Conservation (phyloP, 2,113 vertebrate species). For the Myrmecophaga tridactyla region DNA sequence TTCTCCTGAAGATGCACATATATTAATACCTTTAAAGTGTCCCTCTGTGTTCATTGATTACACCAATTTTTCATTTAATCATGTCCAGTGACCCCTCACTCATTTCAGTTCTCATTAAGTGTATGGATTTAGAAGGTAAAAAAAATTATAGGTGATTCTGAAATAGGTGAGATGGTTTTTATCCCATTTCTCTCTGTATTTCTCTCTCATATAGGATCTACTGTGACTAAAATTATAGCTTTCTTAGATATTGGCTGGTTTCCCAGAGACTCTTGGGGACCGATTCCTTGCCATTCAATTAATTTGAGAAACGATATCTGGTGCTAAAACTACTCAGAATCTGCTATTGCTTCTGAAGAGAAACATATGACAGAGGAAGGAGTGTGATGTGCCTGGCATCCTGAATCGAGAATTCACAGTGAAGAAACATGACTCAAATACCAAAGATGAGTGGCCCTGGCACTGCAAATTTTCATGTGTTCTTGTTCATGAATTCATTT, state of each 20-base stretch:
- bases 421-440: background rate
- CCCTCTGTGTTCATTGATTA: background rate
- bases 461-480: background rate
- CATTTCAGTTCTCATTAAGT: constrained; percentile 48
- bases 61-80: constrained; percentile 40
- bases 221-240: constrained; percentile 44
- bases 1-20: background rate
- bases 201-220: background rate
- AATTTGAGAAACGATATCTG: background rate
- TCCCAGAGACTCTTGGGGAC: background rate
- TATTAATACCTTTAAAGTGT: constrained; percentile 45
- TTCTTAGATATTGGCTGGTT: background rate
- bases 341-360: background rate
- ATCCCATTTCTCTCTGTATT: background rate
- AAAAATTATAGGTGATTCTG: constrained; percentile 55
- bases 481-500: background rate
- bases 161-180: background rate
- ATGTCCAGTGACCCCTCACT: constrained; percentile 38
- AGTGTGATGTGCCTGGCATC: background rate
- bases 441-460: background rate
- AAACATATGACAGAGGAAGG: background rate
- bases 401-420: background rate
- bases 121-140: constrained; percentile 10
- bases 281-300: background rate
- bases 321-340: background rate